Base-by-base conservation (phyloP, 2,113 vertebrate species). In the Onychorhynchus coronatus region DNA sequence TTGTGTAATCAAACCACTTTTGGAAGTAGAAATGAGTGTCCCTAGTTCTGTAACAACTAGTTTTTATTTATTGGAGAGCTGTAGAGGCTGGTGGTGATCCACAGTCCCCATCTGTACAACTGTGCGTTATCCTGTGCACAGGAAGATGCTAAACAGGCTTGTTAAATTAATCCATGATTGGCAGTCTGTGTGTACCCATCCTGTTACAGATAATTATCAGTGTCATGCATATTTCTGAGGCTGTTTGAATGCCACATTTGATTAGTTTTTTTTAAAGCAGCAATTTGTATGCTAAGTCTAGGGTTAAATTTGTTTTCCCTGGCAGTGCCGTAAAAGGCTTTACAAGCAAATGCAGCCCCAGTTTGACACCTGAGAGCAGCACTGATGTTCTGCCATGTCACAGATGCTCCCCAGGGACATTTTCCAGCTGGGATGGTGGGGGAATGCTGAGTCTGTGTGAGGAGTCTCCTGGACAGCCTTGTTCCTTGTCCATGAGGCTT, bases 401-500 rank as follows among this genome's bases (percentile, higher is more conserved):
- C 23, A 8, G 49, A 12, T 47, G 41, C 41, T 72, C 67, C 7
- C 24, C 79, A 31, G 25, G 46, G 2, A 0, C 31, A 1, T 44
- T 37, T 27, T 18, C 12, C 82, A 74, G 73, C n/a, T 25, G 46
- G 12, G 15, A 3, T 4, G 11, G 0, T 13, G 61, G 35, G 15
- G 68, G 67, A 18, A 41, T 3, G 16, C 11, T 73, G 2, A 2
- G 13, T 27, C 20, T 39, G 3, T 17, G 9, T 0, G 1, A 80
- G 83, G 19, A 79, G 31, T 46, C 30, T 41, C 70, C n/a, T 46
- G 39, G 46, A 5, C n/a, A 41, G 3, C 56, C 14, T 19, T 53
- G 8, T 46, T 73, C n/a, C 41, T 73, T 12, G 3, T 41, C 52
- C 37, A 2, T 2, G 65, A 20, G 55, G 15, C 14, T 88, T 17